Evolutionary conservation across 2,797 vertebrate species (phyloP).

Genomic region (Mormyrus hasselquistii): DNA sequence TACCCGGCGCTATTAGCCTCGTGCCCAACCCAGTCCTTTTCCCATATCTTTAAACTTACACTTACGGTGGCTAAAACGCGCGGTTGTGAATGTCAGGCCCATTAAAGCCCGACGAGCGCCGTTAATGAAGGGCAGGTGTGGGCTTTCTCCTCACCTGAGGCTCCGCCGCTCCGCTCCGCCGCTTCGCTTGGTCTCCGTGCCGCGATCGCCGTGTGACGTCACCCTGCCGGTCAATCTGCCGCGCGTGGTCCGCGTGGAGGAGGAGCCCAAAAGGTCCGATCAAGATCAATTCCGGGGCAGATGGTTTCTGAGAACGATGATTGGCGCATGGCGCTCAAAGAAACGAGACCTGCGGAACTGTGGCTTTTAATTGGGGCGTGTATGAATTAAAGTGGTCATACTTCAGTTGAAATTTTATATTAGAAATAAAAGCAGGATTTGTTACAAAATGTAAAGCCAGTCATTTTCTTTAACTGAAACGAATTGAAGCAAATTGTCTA

Average conservation of each 20-base stretch:
- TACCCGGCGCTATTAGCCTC: conserved; percentile 12
- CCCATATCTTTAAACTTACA: not conserved
- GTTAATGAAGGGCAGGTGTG: not conserved
- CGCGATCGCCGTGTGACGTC: conserved; percentile 62
- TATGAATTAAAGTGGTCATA: not conserved
- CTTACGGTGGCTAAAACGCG: conserved; percentile 18
- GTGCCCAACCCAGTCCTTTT: not conserved
- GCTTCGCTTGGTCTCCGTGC: conserved; percentile 45
- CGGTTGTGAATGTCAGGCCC: not conserved
- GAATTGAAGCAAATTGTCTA: not conserved
- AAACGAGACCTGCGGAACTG: conserved; percentile 18
- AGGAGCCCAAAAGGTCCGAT: conserved; percentile 49
- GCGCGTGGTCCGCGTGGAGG: conserved; percentile 59
- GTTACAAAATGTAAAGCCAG: not conserved
- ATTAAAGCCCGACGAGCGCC: conserved; percentile 5
- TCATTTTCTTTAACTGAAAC: not conserved
- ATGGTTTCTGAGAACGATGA: conserved; percentile 43
- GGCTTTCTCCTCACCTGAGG: conserved; percentile 58
- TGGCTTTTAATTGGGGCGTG: conserved; percentile 41
- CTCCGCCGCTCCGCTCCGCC: conserved; percentile 54
- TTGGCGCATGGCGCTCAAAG: not conserved
- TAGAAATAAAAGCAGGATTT: not conserved
- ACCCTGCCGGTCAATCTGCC: conserved; percentile 62
- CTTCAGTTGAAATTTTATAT: not conserved
- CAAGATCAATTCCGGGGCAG: conserved; percentile 67